phyloP scores from a whole-genome alignment of 2,113 vertebrate genomes.

The Erpornis zantholeuca region DNA sequence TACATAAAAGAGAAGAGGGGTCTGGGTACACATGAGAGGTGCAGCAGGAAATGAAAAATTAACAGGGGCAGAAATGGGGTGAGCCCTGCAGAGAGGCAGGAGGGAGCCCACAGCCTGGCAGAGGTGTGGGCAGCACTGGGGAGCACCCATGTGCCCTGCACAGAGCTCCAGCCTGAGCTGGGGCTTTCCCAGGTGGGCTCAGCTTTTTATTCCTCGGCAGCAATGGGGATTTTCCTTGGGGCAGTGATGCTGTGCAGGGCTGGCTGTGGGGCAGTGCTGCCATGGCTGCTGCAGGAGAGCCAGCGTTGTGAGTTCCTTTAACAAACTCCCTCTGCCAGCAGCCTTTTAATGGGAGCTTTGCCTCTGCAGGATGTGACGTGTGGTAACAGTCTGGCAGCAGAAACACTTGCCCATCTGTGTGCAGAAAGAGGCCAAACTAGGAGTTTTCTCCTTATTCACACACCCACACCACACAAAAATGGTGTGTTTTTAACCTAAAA shows the following conservation, averaged over 20 bases:
- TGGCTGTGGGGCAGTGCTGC: not conserved
- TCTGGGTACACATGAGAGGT: not conserved
- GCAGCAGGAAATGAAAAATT: not conserved
- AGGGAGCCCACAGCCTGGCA: not conserved
- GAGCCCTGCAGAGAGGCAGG: not conserved
- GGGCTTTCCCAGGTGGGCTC: not conserved
- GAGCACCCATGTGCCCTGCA: fast-evolving
- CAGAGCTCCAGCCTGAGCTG: not conserved
- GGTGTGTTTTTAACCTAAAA: not conserved
- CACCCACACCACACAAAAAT: not conserved
- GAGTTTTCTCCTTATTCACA: not conserved
- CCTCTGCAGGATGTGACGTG: slow-evolving; percentile 15
- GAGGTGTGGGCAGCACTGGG: not conserved
- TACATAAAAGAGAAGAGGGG: not conserved
- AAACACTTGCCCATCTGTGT: slow-evolving; percentile 23
- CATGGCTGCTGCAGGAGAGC: not conserved
- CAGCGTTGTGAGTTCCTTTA: fast-evolving
- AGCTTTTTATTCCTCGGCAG: not conserved
- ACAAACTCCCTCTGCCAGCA: not conserved
- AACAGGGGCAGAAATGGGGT: fast-evolving
- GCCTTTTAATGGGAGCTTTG: not conserved
- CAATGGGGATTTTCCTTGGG: not conserved
- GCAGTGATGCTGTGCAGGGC: not conserved
- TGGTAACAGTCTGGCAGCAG: slow-evolving; percentile 5
- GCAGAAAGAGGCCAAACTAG: not conserved